phyloP scores from a whole-genome alignment of 2,113 vertebrate species.

The Glareola pratincola region DNA sequence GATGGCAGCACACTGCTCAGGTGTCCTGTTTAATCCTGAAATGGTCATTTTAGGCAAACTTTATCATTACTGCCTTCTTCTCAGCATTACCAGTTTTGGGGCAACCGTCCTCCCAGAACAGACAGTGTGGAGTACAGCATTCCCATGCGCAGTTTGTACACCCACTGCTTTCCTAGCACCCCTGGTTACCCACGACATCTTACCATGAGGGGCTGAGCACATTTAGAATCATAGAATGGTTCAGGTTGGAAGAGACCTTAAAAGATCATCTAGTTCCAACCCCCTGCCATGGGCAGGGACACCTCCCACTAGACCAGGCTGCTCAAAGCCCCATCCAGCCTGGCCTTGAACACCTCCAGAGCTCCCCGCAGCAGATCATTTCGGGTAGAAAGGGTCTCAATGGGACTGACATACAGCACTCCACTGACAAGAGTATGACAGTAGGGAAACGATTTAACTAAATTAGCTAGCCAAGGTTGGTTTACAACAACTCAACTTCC shows the following conservation, averaged over 20 bases:
- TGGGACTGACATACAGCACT: background rate
- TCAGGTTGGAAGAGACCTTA: no score
- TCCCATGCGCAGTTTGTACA: accelerated
- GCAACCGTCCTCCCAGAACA: background rate
- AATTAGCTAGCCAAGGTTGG: background rate
- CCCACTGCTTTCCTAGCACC: background rate
- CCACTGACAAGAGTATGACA: background rate
- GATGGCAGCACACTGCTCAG: no score
- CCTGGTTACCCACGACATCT: no score
- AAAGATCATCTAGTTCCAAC: no score
- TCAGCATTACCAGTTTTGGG: background rate
- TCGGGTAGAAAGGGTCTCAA: accelerated
- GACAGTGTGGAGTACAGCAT: background rate
- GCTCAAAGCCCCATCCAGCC: no score
- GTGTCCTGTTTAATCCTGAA: background rate
- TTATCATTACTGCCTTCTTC: background rate
- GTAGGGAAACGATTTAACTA: background rate
- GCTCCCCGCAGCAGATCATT: background rate
- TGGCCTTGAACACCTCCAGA: no score
- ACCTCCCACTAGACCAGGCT: no score
- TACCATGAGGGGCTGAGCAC: accelerated
- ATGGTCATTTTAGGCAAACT: background rate
- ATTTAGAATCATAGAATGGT: no score
- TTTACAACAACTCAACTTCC: background rate
- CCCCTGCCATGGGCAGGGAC: no score